These are phyloP conservation scores for Ormyrus rosae DNA, from an alignment of 2,888 invertebrate species.

Conservation along the genomic window DNA sequence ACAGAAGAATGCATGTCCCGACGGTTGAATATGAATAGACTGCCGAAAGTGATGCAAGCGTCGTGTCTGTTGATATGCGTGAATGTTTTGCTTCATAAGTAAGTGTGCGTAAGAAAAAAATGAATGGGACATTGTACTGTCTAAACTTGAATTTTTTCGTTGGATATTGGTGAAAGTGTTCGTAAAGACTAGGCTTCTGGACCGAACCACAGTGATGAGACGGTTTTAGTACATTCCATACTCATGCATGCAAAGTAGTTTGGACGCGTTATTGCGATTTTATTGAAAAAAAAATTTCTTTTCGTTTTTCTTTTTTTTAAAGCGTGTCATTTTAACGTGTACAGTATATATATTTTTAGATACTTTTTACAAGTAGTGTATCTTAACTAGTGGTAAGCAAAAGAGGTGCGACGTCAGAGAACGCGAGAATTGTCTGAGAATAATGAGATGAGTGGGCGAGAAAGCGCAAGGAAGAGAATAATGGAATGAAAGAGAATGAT, in stretches of 20 bases:
- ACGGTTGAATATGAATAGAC: constrained; percentile 35
- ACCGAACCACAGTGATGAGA: constrained; percentile 35
- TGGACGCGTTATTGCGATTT: constrained; percentile 19
- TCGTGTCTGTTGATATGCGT: constrained; percentile 9
- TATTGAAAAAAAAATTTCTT: constrained; percentile 42
- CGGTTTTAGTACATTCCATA: constrained; percentile 54
- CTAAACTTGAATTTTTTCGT: neutral
- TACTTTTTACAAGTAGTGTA: constrained; percentile 66
- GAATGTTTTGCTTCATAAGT: constrained; percentile 7
- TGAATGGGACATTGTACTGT: neutral
- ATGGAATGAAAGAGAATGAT: constrained; percentile 21
- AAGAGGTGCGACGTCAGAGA: neutral
- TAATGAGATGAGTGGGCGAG: neutral
- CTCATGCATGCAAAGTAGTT: constrained; percentile 37
- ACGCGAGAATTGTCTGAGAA: constrained; percentile 8
- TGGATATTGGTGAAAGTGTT: neutral
- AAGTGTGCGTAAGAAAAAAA: neutral
- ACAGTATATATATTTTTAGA: constrained; percentile 70
- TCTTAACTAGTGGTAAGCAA: constrained; percentile 47
- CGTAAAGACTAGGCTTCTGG: constrained; percentile 20
- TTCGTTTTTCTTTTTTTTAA: constrained; percentile 57
- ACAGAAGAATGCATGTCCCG: constrained; percentile 20
- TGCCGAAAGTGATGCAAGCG: constrained; percentile 32
- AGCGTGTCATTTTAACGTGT: constrained; percentile 61
- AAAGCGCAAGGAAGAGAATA: constrained; percentile 3